Evolutionary conservation across 2,888 invertebrate species (phyloP).

Genomic region (Eristalis arbustorum): DNA sequence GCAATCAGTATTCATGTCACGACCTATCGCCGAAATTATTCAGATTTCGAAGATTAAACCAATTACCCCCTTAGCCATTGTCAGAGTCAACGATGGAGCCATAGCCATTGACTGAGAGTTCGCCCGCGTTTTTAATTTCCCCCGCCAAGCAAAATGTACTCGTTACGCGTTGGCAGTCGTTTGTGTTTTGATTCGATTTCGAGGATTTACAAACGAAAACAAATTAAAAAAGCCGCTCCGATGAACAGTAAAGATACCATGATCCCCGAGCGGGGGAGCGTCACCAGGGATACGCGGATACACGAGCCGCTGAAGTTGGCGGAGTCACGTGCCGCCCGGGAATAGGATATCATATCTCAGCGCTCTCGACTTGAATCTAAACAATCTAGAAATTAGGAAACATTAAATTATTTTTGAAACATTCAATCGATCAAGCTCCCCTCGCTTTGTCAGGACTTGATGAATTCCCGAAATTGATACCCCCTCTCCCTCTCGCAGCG

Average conservation of each 20-base stretch:
- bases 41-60: constrained; percentile 58
- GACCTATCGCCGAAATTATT: constrained; percentile 62
- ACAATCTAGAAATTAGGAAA: constrained; percentile 52
- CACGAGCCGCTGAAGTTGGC: background rate
- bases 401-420: constrained; percentile 63
- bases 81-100: background rate
- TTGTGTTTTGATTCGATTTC: constrained; percentile 12
- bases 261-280: background rate
- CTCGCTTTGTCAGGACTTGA: constrained; percentile 2
- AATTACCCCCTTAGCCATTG: constrained; percentile 50
- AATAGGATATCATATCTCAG: constrained; percentile 39
- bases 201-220: constrained; percentile 40
- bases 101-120: background rate
- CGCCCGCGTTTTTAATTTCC: constrained; percentile 57
- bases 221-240: constrained; percentile 40
- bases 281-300: background rate
- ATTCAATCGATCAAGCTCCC: constrained; percentile 44
- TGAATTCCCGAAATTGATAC: constrained; percentile 37
- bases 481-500: background rate
- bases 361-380: constrained; percentile 1
- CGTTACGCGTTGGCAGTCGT: constrained; percentile 7
- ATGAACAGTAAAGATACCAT: constrained; percentile 39
- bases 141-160: background rate
- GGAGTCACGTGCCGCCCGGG: constrained; percentile 42
- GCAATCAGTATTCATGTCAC: constrained; percentile 68